Base-by-base conservation (phyloP, 2,888 invertebrate genomes). In the Hartigia nigra region DNA sequence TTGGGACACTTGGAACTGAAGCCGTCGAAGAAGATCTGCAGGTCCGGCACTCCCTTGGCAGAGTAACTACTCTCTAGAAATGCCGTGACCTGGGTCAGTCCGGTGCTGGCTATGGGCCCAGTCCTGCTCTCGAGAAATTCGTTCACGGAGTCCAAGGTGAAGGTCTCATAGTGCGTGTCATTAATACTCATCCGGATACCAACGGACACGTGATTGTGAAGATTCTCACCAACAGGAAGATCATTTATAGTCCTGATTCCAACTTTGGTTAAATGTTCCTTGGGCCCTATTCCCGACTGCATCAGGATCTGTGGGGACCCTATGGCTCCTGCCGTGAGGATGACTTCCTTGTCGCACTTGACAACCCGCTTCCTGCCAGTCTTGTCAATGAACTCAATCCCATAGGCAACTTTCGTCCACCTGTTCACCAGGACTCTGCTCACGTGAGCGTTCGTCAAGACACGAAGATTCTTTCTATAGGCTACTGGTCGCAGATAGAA, bases 341-440 rank as follows among this genome's bases (percentile, higher is more conserved):
- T 92, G 0, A 94, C 89, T 84, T 94, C 94, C 81, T 92, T 93
- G 76, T 87, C 92, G 31, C 88, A 91, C 70, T 86, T 91, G 35
- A 93, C 89, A 77, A 90, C 84, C 80, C 92, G 89, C 78, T 82
- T 88, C 31, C 84, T 84, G 1, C 92, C 92, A 70, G 87, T 88
- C 55, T 90, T 89, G 78, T 92, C 91, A 72, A 90, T 84, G 35
- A 93, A 87, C 81, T 93, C 90, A 2, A 94, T 90, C n/a, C 93
- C 93, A 32, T 94, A 94, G 0, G 97, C 96, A 80, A 95, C 77
- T 31, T 84, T 87, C 11, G 83, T 82, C 89, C 90, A 90, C 0
- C 85, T 81, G 4, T 84, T 86, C 11, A 84, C 84, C 23, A 90
- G 76, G 5, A 93, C 86, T 84, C 90, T 92, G 4, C 92, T 92